Conservation (phyloP, 2,113 vertebrate species). For the Phalacrocorax brasilianus region DNA sequence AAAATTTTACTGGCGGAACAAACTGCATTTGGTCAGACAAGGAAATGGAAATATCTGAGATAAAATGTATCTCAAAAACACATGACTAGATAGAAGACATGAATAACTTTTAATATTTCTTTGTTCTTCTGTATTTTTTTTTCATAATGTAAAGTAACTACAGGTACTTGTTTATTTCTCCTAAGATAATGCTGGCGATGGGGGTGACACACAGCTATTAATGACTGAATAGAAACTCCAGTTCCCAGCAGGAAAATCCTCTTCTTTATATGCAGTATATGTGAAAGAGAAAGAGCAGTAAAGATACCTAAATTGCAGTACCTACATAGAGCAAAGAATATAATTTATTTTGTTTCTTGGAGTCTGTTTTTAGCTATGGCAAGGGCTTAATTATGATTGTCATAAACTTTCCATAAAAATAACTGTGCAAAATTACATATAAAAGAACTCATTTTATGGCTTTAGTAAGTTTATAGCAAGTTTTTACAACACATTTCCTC, state of each 20-base stretch:
- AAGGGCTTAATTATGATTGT: not conserved
- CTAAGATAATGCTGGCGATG: not conserved
- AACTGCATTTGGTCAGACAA: not conserved
- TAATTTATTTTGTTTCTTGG: not conserved
- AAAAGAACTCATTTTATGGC: not conserved
- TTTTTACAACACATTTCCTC: not conserved
- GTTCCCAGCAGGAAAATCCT: not conserved
- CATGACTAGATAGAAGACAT: not conserved
- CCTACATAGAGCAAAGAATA: not conserved
- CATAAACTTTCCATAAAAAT: not conserved
- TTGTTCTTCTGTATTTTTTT: not conserved
- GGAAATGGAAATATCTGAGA: not conserved
- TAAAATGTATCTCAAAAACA: not conserved
- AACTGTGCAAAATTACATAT: not conserved
- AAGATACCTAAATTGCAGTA: not conserved
- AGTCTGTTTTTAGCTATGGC: not conserved
- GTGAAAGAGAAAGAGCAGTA: not conserved
- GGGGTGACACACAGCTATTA: not conserved
- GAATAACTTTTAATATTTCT: not conserved
- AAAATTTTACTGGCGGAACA: not conserved
- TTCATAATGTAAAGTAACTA: not conserved
- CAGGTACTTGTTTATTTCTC: not conserved
- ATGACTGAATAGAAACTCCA: not conserved
- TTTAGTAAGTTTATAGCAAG: not conserved
- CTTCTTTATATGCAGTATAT: not conserved